Conservation (phyloP, 1,140 invertebrate genomes). For the Lasaia peninsularis region DNA sequence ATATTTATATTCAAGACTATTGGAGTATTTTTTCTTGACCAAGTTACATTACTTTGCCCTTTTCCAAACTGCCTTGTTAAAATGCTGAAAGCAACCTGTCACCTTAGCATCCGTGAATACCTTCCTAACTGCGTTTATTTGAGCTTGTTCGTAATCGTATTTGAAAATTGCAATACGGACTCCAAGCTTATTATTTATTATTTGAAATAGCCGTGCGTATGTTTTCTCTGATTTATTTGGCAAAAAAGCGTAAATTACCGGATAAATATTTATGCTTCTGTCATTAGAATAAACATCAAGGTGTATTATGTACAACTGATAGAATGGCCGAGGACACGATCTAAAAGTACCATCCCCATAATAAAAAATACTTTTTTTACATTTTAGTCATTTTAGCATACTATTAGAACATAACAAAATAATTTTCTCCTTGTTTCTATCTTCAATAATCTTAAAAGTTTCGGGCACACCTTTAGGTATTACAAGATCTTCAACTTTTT, state of each 20-base stretch:
- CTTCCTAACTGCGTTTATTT: neutral
- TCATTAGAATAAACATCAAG: neutral
- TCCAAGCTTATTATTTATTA: neutral
- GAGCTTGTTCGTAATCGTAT: neutral
- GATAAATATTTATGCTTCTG: neutral
- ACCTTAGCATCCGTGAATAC: neutral
- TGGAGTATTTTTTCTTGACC: too few species aligned
- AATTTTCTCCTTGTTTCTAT: constrained; percentile 1
- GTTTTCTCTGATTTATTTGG: constrained; percentile 1
- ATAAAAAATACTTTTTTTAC: neutral
- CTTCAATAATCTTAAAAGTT: neutral
- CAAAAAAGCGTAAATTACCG: neutral
- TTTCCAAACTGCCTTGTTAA: neutral
- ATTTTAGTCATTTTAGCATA: neutral
- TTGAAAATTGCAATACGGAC: neutral
- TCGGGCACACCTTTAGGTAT: neutral
- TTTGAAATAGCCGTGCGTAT: neutral
- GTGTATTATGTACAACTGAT: neutral
- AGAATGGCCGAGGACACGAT: neutral
- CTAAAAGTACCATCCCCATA: neutral
- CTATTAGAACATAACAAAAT: neutral
- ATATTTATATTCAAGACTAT: too few species aligned
- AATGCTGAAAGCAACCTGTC: neutral
- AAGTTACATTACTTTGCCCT: too few species aligned
- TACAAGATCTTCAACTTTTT: neutral